Conservation (phyloP, 2,113 vertebrate species). For the Sander vitreus region DNA sequence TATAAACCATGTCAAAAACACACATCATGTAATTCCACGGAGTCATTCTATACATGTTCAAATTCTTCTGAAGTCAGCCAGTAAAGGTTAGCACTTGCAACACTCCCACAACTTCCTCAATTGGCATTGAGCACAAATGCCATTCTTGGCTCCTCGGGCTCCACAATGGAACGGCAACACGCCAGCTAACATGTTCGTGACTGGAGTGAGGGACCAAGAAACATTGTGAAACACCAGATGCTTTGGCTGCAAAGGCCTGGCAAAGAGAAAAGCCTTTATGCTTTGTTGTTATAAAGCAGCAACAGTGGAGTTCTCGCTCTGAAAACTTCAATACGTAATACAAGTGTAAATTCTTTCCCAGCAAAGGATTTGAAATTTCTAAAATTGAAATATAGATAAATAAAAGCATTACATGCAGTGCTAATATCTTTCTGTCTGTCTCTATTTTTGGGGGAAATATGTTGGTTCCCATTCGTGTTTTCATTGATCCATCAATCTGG, state of each 20-base stretch:
- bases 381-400: background rate
- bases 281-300: background rate
- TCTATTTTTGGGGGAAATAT: background rate
- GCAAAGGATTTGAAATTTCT: background rate
- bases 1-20: background rate
- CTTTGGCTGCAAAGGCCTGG: constrained; percentile 23
- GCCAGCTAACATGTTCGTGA: constrained; percentile 7
- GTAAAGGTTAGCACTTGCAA: background rate
- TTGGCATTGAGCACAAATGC: background rate
- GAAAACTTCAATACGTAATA: constrained; percentile 7
- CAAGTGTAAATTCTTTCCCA: constrained; percentile 1
- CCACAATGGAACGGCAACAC: background rate
- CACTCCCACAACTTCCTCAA: background rate
- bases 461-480: background rate
- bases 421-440: background rate
- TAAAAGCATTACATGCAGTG: background rate
- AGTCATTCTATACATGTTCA: background rate
- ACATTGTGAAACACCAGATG: constrained; percentile 1
- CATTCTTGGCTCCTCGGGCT: background rate
- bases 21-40: background rate
- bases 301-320: constrained; percentile 15
- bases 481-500: constrained; percentile 26
- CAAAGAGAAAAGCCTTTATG: constrained; percentile 1
- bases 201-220: constrained; percentile 7
- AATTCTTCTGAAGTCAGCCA: constrained; percentile 2